Base-by-base conservation (phyloP, 2,888 invertebrate genomes). In the Tinea semifulvella region DNA sequence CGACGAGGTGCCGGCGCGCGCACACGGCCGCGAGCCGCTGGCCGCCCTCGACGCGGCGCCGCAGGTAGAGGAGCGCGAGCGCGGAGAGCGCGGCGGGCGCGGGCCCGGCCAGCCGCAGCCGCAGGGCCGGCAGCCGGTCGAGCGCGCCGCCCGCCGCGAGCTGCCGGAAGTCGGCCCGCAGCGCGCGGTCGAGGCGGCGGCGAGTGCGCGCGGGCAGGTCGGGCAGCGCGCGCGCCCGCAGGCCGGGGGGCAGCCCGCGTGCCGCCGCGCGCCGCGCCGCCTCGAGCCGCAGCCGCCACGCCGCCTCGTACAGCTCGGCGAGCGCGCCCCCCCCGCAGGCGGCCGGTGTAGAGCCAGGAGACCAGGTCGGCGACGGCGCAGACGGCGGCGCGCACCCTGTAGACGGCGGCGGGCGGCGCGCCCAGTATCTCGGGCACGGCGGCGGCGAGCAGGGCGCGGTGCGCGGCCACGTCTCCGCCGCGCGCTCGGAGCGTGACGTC, bases 361-460 rank as follows among this genome's bases (percentile, higher is more conserved):
- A 38, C 38, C 39, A 46, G 5, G 47, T 50, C 25, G 52, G 55
- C n/a, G 54, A 50, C n/a, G 36, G 22, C 25, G 27, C 58, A 53
- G 56, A 56, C 56, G 39, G 56, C 48, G 19, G 60, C 53, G 35
- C 55, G 53, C 48, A 56, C 57, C 42, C 56, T 62, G 44, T 59
- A 57, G 51, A 61, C 46, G 16, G 50, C 48, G 10, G 57, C 58
- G 47, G 51, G 51, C 46, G 59, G 48, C 36, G 8, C 2, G 2
- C 52, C 48, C 25, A 61, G 46, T 44, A 60, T 52, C 10, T 58
- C 60, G 20, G 58, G 56, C 43, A 58, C 57, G 43, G 51, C 53
- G 2, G 22, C 40, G 2, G 50, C 51, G 7, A 25, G 36, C 14
- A 27, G 39, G 16, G 25, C 40, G 6, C 42, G 22, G 45, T 55